phyloP scores from a whole-genome alignment of 2,888 invertebrate species.

The Ernsta delagoae region DNA sequence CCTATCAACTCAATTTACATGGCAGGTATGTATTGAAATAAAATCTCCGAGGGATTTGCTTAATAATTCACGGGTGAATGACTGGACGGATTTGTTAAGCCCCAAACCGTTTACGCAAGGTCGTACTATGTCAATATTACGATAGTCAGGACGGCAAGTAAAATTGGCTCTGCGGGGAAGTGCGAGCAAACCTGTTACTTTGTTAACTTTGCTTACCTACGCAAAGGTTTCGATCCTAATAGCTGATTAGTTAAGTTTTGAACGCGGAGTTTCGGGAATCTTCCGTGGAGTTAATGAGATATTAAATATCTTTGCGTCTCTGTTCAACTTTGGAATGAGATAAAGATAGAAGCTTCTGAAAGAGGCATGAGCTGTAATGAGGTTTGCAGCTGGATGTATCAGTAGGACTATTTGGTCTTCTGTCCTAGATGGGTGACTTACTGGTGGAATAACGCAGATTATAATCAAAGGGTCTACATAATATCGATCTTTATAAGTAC shows the following conservation, averaged over 20 bases:
- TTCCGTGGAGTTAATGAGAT: neutral
- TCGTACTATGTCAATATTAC: neutral
- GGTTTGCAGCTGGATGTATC: no score
- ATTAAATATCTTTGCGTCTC: neutral
- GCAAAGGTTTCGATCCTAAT: neutral
- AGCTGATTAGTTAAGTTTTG: neutral
- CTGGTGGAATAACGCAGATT: no score
- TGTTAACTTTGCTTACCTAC: neutral
- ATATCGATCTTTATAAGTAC: no score
- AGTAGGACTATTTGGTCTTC: no score
- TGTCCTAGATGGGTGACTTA: no score
- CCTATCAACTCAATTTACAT: neutral
- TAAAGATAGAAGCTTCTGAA: no score
- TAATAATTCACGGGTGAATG: neutral
- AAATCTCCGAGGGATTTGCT: neutral
- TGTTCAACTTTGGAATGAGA: neutral
- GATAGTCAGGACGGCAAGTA: neutral
- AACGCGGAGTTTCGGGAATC: neutral
- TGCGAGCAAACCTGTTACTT: neutral
- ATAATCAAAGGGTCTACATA: no score
- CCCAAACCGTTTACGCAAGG: slow-evolving; percentile 4
- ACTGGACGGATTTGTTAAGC: neutral
- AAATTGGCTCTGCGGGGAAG: neutral
- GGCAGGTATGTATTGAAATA: neutral
- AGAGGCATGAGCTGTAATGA: no score